These are phyloP conservation scores for Anguilla megastoma DNA, from an alignment of 2,797 vertebrate genomes.

Conservation along the genomic window DNA sequence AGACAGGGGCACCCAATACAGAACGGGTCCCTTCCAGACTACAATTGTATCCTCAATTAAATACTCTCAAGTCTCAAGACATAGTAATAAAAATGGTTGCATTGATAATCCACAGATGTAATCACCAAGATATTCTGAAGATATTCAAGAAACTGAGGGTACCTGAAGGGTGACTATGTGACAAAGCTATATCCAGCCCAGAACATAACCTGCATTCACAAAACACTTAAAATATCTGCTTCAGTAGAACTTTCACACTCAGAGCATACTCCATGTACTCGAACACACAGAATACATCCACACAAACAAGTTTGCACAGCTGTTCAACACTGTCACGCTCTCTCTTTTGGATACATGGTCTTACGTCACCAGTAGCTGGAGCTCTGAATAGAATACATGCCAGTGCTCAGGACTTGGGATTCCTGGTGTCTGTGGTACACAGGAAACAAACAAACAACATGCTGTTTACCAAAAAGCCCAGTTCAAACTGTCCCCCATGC, in stretches of 20 bases:
- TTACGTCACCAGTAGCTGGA: background rate
- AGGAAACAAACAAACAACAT: background rate
- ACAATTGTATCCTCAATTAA: background rate
- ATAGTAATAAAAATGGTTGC: background rate
- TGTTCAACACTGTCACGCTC: background rate
- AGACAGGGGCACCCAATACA: background rate
- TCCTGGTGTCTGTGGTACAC: constrained; percentile 9
- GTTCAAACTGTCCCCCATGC: background rate
- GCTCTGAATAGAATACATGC: constrained; percentile 16
- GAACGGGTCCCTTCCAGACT: background rate
- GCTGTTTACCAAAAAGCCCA: background rate
- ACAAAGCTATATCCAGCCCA: background rate
- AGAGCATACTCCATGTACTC: background rate
- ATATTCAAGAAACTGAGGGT: background rate
- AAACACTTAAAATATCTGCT: background rate
- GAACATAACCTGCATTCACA: background rate
- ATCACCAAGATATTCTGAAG: background rate
- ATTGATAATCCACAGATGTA: background rate
- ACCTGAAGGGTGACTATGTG: background rate
- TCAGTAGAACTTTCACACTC: background rate
- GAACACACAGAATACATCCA: background rate
- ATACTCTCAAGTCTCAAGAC: background rate
- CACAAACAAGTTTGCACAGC: background rate
- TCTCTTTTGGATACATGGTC: background rate
- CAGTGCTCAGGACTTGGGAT: background rate